Percentiles rank a stretch among this genome's conserved stretches.
These are phyloP conservation scores for Oreohelix idahoensis DNA, from an alignment of 1,140 invertebrate species.

Conservation along the genomic window DNA sequence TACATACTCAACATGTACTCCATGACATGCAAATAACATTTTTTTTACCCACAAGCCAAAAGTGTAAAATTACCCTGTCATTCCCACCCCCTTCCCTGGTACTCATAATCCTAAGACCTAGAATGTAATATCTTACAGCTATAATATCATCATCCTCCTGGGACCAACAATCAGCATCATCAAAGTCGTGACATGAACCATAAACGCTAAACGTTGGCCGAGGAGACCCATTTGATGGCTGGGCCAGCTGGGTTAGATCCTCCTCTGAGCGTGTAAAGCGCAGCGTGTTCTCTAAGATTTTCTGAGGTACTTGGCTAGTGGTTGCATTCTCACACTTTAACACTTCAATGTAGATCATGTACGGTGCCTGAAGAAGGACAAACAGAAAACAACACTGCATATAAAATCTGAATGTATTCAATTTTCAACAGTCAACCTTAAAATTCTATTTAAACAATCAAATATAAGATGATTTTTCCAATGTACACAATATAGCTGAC, in stretches of 20 bases:
- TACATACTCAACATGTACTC: no score
- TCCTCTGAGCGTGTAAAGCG: constrained; percentile 95
- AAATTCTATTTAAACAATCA: no score
- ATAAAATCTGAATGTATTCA: no score
- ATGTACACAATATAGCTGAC: no score
- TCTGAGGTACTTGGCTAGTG: constrained; percentile 83
- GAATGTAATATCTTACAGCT: constrained; percentile 75
- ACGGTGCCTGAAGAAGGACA: constrained; percentile 84
- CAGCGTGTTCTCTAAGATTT: constrained; percentile 80
- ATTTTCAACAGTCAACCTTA: no score
- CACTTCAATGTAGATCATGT: constrained; percentile 97
- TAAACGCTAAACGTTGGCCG: constrained; percentile 61
- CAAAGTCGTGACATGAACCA: constrained; percentile 69
- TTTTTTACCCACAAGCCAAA: no score
- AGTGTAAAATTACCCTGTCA: no score
- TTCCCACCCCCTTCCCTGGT: no score
- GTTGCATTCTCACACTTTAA: constrained; percentile 88
- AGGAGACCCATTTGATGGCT: constrained; percentile 54
- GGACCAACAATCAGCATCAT: constrained; percentile 87
- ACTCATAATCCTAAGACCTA: no score
- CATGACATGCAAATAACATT: no score
- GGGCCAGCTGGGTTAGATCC: constrained; percentile 78
- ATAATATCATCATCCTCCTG: constrained; percentile 95
- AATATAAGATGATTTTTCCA: no score
- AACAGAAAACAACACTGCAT: no score